A percentile compares a stretch with the other conserved stretches of the same genome.
phyloP scores from a whole-genome alignment of 1,140 invertebrate species.

The Hyles euphorbiae region DNA sequence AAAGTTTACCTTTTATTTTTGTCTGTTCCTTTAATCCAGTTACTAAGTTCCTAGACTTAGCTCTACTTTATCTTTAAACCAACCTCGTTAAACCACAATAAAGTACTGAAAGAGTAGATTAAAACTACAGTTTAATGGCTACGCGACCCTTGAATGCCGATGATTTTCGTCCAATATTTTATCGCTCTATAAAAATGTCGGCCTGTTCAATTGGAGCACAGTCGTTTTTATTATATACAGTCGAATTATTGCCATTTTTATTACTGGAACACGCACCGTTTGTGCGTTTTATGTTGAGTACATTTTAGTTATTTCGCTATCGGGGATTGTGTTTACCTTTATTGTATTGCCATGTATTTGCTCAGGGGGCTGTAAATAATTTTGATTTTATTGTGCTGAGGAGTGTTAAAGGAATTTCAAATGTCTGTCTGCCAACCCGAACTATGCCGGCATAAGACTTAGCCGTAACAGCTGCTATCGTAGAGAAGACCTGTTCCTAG shows the following conservation, averaged over 20 bases:
- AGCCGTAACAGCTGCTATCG: too few species aligned
- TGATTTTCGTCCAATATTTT: conserved; percentile 32
- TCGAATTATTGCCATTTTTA: conserved; percentile 52
- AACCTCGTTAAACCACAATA: conserved; percentile 6
- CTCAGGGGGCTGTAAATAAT: too few species aligned
- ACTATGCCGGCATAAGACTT: too few species aligned
- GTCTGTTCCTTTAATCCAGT: too few species aligned
- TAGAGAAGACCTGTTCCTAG: too few species aligned
- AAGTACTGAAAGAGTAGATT: conserved; percentile 9
- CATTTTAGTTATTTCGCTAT: neutral
- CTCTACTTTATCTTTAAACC: neutral
- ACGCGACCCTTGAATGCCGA: conserved; percentile 11
- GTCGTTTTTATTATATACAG: conserved; percentile 34
- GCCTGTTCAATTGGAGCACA: conserved; percentile 38
- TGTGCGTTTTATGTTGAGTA: conserved; percentile 33
- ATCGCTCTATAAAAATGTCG: conserved; percentile 45
- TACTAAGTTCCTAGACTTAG: too few species aligned
- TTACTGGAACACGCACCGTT: conserved; percentile 36
- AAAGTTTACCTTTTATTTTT: too few species aligned
- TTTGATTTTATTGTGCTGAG: too few species aligned
- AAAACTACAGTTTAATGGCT: conserved; percentile 9
- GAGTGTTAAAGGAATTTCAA: too few species aligned
- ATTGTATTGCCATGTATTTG: neutral
- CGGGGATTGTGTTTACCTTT: neutral
- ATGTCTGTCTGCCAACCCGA: too few species aligned